A percentile compares a stretch with the other conserved stretches of the same genome.
Conservation (phyloP, 53 echinoderm and acorn worm species). For the Patiria pectinifera region DNA sequence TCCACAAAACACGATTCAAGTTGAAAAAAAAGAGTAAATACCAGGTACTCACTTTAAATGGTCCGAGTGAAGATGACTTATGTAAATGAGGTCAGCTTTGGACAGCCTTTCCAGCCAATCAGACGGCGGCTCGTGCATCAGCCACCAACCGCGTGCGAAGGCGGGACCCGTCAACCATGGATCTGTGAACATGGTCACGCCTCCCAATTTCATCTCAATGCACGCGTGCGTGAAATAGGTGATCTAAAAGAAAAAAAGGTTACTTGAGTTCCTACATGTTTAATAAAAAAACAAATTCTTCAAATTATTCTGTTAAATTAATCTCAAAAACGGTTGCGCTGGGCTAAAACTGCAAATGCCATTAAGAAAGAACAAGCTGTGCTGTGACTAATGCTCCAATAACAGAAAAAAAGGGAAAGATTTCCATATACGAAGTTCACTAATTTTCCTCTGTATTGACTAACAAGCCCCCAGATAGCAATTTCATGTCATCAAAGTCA, state of each 20-base stretch:
- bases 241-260: constrained; percentile 44
- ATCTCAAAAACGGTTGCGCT: too few species aligned
- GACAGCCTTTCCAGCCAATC: constrained; percentile 92
- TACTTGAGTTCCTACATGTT: neutral
- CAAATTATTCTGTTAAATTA: too few species aligned
- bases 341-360: too few species aligned
- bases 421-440: too few species aligned
- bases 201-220: constrained; percentile 85
- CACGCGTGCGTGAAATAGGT: constrained; percentile 99
- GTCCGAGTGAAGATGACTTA: constrained; percentile 96
- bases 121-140: constrained; percentile 93
- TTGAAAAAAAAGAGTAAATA: neutral
- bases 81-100: constrained; percentile 97
- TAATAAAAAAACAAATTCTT: too few species aligned
- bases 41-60: constrained; percentile 81
- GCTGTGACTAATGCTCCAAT: too few species aligned
- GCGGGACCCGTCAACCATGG: constrained; percentile 97
- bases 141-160: constrained; percentile 97
- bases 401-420: too few species aligned
- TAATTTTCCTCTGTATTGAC: too few species aligned
- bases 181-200: constrained; percentile 92
- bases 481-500: too few species aligned
- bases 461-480: too few species aligned
- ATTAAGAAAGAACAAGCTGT: too few species aligned
- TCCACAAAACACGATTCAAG: neutral